Evolutionary conservation across 2,113 vertebrate genomes (phyloP).

Genomic region (Artemisiospiza belli): DNA sequence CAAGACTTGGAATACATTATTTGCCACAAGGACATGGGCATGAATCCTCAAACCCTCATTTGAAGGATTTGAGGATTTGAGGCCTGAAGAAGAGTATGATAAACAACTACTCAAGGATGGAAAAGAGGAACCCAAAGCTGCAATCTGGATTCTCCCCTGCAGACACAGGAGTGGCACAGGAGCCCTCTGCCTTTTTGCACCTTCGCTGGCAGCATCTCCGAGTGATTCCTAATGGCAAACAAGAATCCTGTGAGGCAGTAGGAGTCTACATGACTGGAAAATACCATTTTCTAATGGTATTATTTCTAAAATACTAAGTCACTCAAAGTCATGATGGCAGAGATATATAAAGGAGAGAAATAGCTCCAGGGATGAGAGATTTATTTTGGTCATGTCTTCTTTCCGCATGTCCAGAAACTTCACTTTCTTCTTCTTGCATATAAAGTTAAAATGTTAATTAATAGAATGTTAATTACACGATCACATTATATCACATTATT

Average conservation of each 20-base stretch:
- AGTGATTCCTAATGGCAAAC: background rate
- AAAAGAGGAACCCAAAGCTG: background rate
- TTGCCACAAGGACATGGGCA: background rate
- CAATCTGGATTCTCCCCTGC: background rate
- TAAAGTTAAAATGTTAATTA: background rate
- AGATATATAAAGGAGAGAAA: accelerated
- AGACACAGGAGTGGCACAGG: background rate
- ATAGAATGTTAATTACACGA: background rate
- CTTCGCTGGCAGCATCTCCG: background rate
- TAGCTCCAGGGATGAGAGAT: background rate
- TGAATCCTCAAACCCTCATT: background rate
- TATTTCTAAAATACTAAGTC: background rate
- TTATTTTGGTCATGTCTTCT: background rate
- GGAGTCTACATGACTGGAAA: background rate
- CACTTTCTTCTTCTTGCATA: background rate
- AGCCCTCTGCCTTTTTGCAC: background rate
- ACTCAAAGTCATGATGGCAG: background rate
- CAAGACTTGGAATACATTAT: background rate
- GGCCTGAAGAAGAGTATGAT: background rate
- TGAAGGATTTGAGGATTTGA: too few relatives aligned
- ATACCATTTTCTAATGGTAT: too few relatives aligned
- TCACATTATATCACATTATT: background rate
- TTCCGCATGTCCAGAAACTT: background rate
- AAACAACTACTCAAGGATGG: background rate
- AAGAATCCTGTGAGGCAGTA: background rate